Evolutionary conservation across 2,888 invertebrate genomes (phyloP).

Genomic region (Sphaerophoria rueppellii): DNA sequence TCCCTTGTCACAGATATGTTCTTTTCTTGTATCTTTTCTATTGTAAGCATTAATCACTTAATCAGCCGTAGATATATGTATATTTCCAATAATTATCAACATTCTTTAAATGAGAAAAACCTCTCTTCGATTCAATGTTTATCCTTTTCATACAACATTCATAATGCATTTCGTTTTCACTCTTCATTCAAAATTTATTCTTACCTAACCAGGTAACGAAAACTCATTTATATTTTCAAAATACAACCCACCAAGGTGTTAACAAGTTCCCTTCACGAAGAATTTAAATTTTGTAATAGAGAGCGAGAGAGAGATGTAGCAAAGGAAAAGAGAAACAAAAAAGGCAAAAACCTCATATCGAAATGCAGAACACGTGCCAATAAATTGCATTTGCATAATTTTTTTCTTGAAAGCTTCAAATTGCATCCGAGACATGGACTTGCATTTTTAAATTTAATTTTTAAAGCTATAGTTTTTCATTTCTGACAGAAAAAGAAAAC

Average conservation of each 20-base stretch:
- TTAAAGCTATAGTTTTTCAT: too few relatives aligned
- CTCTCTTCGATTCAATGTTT: too few relatives aligned
- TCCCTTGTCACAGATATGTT: too few relatives aligned
- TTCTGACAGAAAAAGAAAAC: too few relatives aligned
- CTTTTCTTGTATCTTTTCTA: too few relatives aligned
- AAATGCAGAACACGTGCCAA: conserved; percentile 53
- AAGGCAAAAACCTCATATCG: background rate
- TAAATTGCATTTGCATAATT: conserved; percentile 67
- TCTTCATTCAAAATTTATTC: too few relatives aligned
- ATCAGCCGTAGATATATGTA: too few relatives aligned
- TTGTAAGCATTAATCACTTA: too few relatives aligned
- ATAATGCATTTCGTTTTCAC: too few relatives aligned
- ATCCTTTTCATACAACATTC: too few relatives aligned
- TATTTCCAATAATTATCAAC: too few relatives aligned
- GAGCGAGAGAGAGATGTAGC: background rate
- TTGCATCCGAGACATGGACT: conserved; percentile 52
- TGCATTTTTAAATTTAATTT: conserved; percentile 15
- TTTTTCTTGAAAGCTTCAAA: conserved; percentile 41
- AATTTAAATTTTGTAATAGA: conserved; percentile 9
- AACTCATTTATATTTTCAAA: conserved; percentile 3
- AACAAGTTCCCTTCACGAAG: conserved; percentile 58
- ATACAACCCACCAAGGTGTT: conserved; percentile 43
- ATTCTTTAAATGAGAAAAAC: too few relatives aligned
- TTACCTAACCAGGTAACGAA: background rate
- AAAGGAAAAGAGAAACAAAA: conserved; percentile 2